Conservation (phyloP, 1,140 invertebrate species). For the Dreissena rostriformis region DNA sequence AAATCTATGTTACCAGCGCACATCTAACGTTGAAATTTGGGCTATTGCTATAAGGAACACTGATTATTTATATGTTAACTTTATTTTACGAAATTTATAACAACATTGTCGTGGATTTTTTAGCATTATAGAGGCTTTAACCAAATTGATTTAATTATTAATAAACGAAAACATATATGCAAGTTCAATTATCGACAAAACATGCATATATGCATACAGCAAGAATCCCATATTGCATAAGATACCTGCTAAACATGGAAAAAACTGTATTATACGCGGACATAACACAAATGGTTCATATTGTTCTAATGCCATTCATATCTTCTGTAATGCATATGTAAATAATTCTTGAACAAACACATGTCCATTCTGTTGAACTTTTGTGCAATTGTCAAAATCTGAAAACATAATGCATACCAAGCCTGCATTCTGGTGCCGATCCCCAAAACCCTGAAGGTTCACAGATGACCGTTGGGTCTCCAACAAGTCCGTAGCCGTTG, state of each 20-base stretch:
- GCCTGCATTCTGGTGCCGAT: conserved; percentile 38
- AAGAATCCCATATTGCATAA: neutral
- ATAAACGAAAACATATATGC: too few relatives aligned
- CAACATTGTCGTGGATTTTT: neutral
- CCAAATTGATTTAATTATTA: neutral
- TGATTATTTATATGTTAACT: too few relatives aligned
- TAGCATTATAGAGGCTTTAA: too few relatives aligned
- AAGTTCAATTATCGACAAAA: neutral
- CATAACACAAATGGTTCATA: neutral
- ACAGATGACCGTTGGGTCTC: conserved; percentile 16
- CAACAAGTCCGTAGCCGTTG: conserved; percentile 40
- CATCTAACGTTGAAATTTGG: too few relatives aligned
- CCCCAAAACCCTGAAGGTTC: conserved; percentile 43
- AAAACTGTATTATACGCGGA: too few relatives aligned
- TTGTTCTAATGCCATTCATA: neutral
- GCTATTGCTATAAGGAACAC: too few relatives aligned
- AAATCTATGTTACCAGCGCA: too few relatives aligned
- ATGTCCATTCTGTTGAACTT: too few relatives aligned
- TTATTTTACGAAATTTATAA: too few relatives aligned
- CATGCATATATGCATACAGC: neutral
- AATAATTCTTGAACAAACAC: neutral
- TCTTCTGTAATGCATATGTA: neutral
- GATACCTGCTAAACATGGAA: neutral
- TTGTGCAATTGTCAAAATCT: too few relatives aligned
- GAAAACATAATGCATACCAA: conserved; percentile 4